Base-by-base conservation (phyloP, 2,888 invertebrate species). In the Boloria selene region DNA sequence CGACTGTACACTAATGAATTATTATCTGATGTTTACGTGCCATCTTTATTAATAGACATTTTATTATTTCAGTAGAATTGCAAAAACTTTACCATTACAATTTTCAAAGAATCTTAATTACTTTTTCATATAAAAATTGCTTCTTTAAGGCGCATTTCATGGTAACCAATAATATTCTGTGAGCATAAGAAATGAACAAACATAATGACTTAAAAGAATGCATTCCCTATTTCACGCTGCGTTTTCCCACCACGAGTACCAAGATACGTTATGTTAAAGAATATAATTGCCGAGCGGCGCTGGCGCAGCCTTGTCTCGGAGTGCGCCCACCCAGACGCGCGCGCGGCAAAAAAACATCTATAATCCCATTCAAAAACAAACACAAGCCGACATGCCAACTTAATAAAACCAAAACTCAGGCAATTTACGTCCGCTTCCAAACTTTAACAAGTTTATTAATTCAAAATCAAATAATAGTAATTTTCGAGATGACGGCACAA, bases 381-480 rank as follows among this genome's bases (percentile, higher is more conserved):
- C 90, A 90, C 85, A 90, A 79, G 79, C 88, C 87, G 85, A 83
- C 87, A 87, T 84, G 88, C 87, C 82, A 88, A 87, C 88, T 86
- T 80, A 91, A 90, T 86, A 91, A 90, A 89, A 90, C 85, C 83
- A 90, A 87, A 88, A 86, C 71, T 76, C 81, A 78, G 79, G 84
- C 85, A 88, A 90, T 89, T 89, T 87, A 88, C 89, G 86, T 88
- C 80, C 84, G 84, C 84, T 87, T 84, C 88, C 83, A 88, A 88
- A 87, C 86, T 85, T 84, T 90, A 91, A 92, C 92, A 90, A 92
- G 91, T 92, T 90, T 92, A 92, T 91, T 91, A 92, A 92, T 90
- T 89, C 85, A 82, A 85, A 86, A 89, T 85, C 85, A 87, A 90
- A 91, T 90, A 90, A 88, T 91, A 86, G 87, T 89, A 84, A 90